Conservation (phyloP, 92 coral and sea anemone species). For the Muricea muricata region DNA sequence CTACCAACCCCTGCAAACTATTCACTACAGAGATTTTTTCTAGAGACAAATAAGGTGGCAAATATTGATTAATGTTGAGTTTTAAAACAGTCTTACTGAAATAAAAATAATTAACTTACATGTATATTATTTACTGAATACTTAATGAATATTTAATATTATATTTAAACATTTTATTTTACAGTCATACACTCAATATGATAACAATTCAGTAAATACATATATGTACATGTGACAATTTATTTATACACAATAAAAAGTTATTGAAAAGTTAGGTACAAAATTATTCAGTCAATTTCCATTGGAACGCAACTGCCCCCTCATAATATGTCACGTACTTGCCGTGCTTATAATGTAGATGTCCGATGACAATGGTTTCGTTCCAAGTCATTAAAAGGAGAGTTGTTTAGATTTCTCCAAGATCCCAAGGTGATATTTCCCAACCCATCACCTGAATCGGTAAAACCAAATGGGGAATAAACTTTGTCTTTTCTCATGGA, state of each 20-base stretch:
- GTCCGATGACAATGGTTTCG: conserved; percentile 48
- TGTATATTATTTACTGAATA: too few species aligned
- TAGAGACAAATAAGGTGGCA: too few species aligned
- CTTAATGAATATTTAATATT: too few species aligned
- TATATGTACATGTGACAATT: too few species aligned
- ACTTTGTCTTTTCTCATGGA: conserved; percentile 57
- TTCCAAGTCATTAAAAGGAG: conserved; percentile 12
- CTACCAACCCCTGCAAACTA: too few species aligned
- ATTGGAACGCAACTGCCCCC: conserved; percentile 69
- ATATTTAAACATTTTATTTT: too few species aligned
- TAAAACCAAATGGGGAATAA: conserved; percentile 54
- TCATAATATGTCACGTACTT: conserved; percentile 66
- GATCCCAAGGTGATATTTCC: conserved; percentile 48
- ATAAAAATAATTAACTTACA: too few species aligned
- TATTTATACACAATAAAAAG: neutral
- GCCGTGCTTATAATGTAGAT: conserved; percentile 62
- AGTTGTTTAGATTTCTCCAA: conserved; percentile 50
- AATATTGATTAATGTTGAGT: too few species aligned
- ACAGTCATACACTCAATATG: too few species aligned
- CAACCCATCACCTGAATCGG: conserved; percentile 59
- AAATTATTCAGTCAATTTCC: conserved; percentile 68
- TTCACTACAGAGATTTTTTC: too few species aligned
- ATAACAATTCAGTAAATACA: too few species aligned
- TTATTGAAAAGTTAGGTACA: neutral
- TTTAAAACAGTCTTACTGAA: too few species aligned